These are phyloP conservation scores for Paelopatides confundens DNA, from an alignment of 53 echinoderm and acorn worm genomes.

Conservation along the genomic window DNA sequence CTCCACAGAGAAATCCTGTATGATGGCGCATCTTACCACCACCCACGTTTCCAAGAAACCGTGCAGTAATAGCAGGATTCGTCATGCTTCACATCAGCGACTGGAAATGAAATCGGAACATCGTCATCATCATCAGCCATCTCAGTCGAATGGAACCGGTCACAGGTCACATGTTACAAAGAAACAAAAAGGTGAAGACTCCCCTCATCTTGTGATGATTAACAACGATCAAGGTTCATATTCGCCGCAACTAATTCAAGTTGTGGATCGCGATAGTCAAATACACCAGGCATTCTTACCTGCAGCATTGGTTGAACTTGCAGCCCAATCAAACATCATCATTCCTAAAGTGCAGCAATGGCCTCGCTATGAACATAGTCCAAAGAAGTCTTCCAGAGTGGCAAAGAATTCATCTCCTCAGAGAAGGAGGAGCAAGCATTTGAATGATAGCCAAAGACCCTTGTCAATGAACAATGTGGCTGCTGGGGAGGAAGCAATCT, in stretches of 20 bases:
- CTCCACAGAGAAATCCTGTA: slow-evolving; percentile 42
- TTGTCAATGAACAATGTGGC: neutral
- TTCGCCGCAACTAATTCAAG: neutral
- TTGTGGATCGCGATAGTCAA: neutral
- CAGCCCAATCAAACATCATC: neutral
- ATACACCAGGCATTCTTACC: neutral
- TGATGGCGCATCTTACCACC: slow-evolving; percentile 45
- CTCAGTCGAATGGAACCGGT: neutral
- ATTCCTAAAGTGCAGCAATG: neutral
- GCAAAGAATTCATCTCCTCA: neutral
- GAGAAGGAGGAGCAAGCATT: neutral
- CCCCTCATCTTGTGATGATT: neutral
- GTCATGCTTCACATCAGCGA: neutral
- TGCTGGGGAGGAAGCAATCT: neutral
- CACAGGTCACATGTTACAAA: neutral
- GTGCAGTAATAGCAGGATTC: neutral
- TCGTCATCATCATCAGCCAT: neutral
- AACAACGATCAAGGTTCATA: neutral
- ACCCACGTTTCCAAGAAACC: slow-evolving; percentile 39
- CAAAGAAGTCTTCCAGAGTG: neutral
- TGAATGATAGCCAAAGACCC: neutral
- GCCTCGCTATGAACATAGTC: neutral
- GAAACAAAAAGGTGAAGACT: neutral
- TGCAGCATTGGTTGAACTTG: neutral
- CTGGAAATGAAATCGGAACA: neutral